These are phyloP conservation scores for Cercopithecus diana DNA, from an alignment of 2,797 vertebrate genomes.

Conservation along the genomic window DNA sequence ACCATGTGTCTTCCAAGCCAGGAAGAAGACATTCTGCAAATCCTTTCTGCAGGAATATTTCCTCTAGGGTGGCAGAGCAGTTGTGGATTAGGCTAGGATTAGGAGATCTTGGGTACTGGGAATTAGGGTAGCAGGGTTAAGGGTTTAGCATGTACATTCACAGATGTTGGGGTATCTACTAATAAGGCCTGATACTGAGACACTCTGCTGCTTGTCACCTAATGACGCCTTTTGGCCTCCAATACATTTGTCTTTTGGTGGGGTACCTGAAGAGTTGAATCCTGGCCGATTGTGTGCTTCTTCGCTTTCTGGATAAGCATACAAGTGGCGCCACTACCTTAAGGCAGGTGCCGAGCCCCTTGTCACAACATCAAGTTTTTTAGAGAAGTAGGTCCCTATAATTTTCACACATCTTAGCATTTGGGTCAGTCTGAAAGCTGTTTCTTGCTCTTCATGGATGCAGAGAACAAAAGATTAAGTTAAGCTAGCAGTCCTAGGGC, in stretches of 20 bases:
- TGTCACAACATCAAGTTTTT: background rate
- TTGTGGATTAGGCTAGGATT: background rate
- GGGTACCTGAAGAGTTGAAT: background rate
- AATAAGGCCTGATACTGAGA: background rate
- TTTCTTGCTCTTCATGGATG: background rate
- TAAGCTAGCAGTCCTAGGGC: background rate
- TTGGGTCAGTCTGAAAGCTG: background rate
- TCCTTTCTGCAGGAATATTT: background rate
- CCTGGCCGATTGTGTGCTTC: background rate
- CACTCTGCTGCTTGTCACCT: background rate
- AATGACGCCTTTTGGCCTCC: background rate
- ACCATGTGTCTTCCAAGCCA: background rate
- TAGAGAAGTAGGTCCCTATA: background rate
- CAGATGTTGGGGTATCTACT: background rate
- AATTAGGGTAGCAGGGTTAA: background rate
- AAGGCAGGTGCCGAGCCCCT: background rate
- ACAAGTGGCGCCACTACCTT: background rate
- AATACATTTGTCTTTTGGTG: background rate
- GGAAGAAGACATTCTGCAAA: background rate
- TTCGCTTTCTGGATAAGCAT: background rate
- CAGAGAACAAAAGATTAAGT: background rate
- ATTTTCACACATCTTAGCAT: background rate
- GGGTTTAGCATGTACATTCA: fast-evolving
- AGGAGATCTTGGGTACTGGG: background rate
- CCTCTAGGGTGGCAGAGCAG: background rate